Percentiles rank a stretch among this genome's conserved stretches.
Conservation (phyloP, 2,888 invertebrate species). For the Epirrita christyi region DNA sequence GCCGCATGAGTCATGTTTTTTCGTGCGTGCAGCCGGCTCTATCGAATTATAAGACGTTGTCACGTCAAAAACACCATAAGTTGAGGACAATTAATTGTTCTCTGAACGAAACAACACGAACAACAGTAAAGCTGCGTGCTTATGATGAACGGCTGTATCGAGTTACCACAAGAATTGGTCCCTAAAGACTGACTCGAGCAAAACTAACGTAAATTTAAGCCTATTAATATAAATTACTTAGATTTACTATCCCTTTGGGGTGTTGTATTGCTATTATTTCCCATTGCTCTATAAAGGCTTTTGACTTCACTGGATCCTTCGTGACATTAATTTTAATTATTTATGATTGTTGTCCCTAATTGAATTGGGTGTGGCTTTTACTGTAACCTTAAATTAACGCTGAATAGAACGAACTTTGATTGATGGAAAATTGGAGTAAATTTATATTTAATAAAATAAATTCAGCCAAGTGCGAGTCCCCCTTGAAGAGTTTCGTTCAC, state of each 20-base stretch:
- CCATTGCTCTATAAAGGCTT: constrained; percentile 61
- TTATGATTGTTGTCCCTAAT: constrained; percentile 55
- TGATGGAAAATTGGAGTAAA: too few relatives aligned
- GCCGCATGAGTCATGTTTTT: too few relatives aligned
- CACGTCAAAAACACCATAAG: too few relatives aligned
- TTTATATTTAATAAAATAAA: too few relatives aligned
- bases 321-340: constrained; percentile 68
- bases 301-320: constrained; percentile 52
- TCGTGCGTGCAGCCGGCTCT: too few relatives aligned
- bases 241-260: constrained; percentile 77
- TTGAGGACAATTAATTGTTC: too few relatives aligned
- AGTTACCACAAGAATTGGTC: constrained; percentile 68
- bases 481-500: too few relatives aligned
- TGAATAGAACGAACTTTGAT: not conserved
- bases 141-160: constrained; percentile 66
- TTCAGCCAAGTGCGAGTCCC: too few relatives aligned
- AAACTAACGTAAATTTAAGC: constrained; percentile 73
- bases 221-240: constrained; percentile 82
- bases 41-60: too few relatives aligned
- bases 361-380: constrained; percentile 44
- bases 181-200: constrained; percentile 66
- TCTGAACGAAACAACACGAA: not conserved
- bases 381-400: constrained; percentile 27
- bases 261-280: constrained; percentile 71
- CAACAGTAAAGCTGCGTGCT: not conserved